Evolutionary conservation across 2,113 vertebrate genomes (phyloP).

Genomic region (Thamnaconus septentrionalis): DNA sequence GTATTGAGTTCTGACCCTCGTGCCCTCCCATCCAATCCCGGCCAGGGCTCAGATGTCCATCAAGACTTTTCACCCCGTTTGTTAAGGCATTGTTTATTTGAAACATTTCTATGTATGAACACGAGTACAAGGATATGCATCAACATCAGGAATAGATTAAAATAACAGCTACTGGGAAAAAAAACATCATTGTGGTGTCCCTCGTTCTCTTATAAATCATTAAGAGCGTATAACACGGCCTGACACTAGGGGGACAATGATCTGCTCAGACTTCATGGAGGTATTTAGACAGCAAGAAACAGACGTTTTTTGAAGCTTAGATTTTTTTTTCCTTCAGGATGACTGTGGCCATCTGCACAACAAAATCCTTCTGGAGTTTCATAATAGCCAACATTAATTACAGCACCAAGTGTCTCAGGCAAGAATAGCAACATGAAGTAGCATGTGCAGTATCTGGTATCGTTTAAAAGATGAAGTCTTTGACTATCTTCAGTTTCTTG

Average conservation of each 20-base stretch:
- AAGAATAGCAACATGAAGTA: slow-evolving; percentile 27
- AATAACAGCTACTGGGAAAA: not conserved
- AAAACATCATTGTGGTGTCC: not conserved
- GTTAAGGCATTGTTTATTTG: not conserved
- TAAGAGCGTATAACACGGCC: no score
- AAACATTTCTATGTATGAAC: not conserved
- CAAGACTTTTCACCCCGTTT: no score
- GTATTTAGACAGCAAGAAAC: no score
- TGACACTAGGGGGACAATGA: no score
- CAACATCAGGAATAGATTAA: not conserved
- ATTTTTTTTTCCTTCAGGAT: no score
- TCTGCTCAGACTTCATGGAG: no score
- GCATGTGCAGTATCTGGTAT: slow-evolving; percentile 57
- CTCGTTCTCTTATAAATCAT: not conserved
- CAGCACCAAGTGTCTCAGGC: slow-evolving; percentile 30
- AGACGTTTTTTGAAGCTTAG: no score
- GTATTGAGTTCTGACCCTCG: no score
- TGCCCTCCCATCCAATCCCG: no score
- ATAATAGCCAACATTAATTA: slow-evolving; percentile 44
- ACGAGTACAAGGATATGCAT: not conserved
- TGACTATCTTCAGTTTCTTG: slow-evolving; percentile 37
- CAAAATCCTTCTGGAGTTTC: slow-evolving; percentile 39
- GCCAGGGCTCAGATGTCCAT: no score
- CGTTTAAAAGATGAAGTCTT: slow-evolving; percentile 52
- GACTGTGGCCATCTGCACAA: not conserved